Percentiles rank a stretch among this genome's conserved stretches.
Evolutionary conservation across 2,797 vertebrate species (phyloP).

Genomic region (Hippopotamyrus pictus): DNA sequence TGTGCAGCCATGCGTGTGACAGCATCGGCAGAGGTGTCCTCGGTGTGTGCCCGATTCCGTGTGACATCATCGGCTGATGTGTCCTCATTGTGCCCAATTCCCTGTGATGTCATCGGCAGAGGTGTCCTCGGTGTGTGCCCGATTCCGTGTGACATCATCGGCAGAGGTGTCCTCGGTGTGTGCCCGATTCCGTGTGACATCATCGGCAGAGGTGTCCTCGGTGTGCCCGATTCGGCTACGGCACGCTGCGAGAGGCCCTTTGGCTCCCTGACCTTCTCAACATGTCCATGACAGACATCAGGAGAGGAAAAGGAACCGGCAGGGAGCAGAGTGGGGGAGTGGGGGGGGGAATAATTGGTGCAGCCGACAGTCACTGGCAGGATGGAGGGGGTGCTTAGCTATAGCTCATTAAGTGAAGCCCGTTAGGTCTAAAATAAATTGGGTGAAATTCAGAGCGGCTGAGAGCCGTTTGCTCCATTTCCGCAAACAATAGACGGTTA

Average conservation of each 20-base stretch:
- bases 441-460: conserved; percentile 58
- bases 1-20: neutral
- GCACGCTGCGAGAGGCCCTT: neutral
- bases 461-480: conserved; percentile 62
- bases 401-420: conserved; percentile 67
- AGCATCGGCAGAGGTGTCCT: neutral
- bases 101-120: neutral
- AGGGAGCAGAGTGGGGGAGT: neutral
- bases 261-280: neutral
- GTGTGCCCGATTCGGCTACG: neutral
- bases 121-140: neutral
- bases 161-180: neutral
- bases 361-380: conserved; percentile 21
- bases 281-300: conserved; percentile 6
- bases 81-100: neutral
- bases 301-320: conserved; percentile 29
- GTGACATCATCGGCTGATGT: neutral
- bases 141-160: neutral
- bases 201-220: neutral
- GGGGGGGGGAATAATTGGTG: conserved; percentile 19
- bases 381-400: conserved; percentile 51
- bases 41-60: neutral
- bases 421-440: conserved; percentile 67
- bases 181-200: neutral
- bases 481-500: conserved; percentile 49